Base-by-base conservation (phyloP, 2,888 invertebrate genomes). In the Dilophus febrilis region DNA sequence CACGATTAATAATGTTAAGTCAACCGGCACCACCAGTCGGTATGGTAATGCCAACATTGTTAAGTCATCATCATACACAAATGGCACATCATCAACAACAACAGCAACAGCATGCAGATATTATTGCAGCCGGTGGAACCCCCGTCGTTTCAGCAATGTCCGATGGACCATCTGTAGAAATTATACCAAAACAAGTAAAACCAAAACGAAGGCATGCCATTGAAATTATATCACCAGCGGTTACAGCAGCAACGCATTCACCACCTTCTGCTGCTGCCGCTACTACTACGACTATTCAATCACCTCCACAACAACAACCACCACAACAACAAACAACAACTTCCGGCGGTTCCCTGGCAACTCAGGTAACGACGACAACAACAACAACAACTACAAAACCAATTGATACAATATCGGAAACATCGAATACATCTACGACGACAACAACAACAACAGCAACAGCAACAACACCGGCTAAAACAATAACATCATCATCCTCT, bases 111-210 rank as follows among this genome's bases (percentile, higher is more conserved):
- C 22, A 22, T 22, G 55, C 64, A 6, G 22, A 22, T 22, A 22
- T 4, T 22, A 22, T 22, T 22, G 8, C 22, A 22, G 22, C 22
- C 8, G 22, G 22, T 22, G 22, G 22, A 6, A 17, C 33, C 22
- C 78, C 78, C 34, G 69, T 78, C 47, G 78, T 78, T 41, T 78
- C 78, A 45, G 78, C 78, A 45, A 74, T 74, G 63, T 71, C 74
- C 41, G 74, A 77, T 53, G 74, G 73, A 50, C 75, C 74, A 51
- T 60, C 58, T 17, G 56, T 60, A 14, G 61, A 61, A 49, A 61
- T 61, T 47, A 52, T 53, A 37, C 57, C 58, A 18, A 55, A 54
- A 38, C 51, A 52, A 53, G 62, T 45, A 63, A 58, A 37, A 67
- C 67, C 52, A 64, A 65, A 47, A 70, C 71, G 50, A 57, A 22